phyloP scores from a whole-genome alignment of 2,888 invertebrate genomes.

The Cancer borealis region DNA sequence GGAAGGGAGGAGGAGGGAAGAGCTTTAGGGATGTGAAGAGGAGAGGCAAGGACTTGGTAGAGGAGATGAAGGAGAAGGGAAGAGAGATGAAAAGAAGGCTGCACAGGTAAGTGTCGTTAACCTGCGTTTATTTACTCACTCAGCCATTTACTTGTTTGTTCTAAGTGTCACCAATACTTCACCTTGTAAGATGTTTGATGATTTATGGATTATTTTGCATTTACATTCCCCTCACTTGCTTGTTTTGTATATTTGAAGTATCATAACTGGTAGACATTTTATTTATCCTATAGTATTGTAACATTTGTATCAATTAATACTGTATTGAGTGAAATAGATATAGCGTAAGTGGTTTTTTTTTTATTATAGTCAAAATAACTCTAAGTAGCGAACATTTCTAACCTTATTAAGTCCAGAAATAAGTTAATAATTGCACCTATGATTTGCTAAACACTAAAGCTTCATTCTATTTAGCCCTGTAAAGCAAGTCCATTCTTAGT shows the following conservation, averaged over 20 bases:
- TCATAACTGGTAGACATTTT: no score
- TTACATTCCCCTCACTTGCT: no score
- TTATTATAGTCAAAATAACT: not conserved
- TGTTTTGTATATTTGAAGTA: no score
- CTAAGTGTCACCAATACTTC: not conserved
- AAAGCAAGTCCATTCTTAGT: not conserved
- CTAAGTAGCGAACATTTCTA: not conserved
- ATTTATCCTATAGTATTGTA: not conserved
- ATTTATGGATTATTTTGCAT: not conserved
- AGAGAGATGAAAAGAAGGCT: slow-evolving; percentile 69
- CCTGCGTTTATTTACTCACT: not conserved
- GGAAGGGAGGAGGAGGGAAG: slow-evolving; percentile 53
- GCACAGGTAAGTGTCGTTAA: slow-evolving; percentile 49
- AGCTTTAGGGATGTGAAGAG: slow-evolving; percentile 69
- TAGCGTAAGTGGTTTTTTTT: not conserved
- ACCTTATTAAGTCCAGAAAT: not conserved
- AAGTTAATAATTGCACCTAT: not conserved
- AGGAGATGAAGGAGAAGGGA: slow-evolving; percentile 73
- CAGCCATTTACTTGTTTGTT: not conserved
- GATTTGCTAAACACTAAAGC: not conserved
- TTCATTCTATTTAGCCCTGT: not conserved
- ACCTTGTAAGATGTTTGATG: not conserved
- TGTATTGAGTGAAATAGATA: not conserved
- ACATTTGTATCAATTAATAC: not conserved
- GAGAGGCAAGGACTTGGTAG: slow-evolving; percentile 73